phyloP scores from a whole-genome alignment of 2,888 invertebrate genomes.

The Parelbella ahira region DNA sequence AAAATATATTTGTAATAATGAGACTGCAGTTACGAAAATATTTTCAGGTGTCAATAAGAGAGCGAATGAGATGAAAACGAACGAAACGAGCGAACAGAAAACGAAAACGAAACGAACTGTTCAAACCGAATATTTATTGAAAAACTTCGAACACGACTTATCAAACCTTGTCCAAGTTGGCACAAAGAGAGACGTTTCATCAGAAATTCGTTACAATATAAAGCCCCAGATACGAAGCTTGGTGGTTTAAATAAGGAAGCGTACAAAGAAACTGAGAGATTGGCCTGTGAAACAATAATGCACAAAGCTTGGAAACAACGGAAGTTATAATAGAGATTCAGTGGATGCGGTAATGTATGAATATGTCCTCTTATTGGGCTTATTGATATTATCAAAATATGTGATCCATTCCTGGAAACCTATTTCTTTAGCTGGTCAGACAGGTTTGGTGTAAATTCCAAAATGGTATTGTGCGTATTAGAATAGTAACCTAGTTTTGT shows the following conservation, averaged over 20 bases:
- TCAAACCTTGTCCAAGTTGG: constrained; percentile 20
- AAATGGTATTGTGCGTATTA: too few relatives aligned
- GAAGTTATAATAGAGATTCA: constrained; percentile 13
- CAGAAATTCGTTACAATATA: constrained; percentile 26
- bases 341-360: constrained; percentile 23
- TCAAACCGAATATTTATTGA: constrained; percentile 18
- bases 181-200: constrained; percentile 23
- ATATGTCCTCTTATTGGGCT: too few relatives aligned
- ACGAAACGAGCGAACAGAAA: constrained; percentile 3
- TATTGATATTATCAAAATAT: too few relatives aligned
- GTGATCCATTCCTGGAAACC: too few relatives aligned
- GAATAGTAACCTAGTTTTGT: too few relatives aligned
- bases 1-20: too few relatives aligned
- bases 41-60: background rate
- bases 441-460: too few relatives aligned
- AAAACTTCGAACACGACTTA: constrained; percentile 24
- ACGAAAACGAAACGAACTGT: constrained; percentile 3
- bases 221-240: constrained; percentile 20
- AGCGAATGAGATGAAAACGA: constrained; percentile 7
- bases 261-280: constrained; percentile 44
- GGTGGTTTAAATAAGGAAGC: constrained; percentile 38
- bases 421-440: too few relatives aligned
- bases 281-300: constrained; percentile 47
- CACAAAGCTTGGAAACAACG: constrained; percentile 37
- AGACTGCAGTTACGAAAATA: too few relatives aligned